Base-by-base conservation (phyloP, 2,113 vertebrate species). In the Leptocoma aspasia region DNA sequence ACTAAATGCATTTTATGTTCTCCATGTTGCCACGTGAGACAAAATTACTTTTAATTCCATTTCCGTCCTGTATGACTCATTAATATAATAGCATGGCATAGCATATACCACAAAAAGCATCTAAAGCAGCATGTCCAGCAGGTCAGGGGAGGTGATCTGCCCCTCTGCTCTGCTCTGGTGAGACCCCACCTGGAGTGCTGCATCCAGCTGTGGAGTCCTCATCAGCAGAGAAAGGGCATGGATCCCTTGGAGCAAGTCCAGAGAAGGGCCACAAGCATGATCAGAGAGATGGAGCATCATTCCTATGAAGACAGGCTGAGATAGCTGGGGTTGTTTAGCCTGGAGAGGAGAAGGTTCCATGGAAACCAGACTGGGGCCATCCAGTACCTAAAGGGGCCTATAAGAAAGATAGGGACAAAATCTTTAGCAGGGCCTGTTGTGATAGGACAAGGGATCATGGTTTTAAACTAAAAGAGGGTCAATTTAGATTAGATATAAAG, bases 41-140 rank as follows among this genome's bases (percentile, higher is more conserved):
- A 91, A 78, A 96, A 95, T 93, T 95, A 79, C 23, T 93, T 94
- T 66, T 86, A 89, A 93, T 96, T 91, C 53, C 9, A 53, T 96
- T 97, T 97, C 88, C 79, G 88, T 73, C 82, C 68, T 92, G 50
- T 57, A 42, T 97, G 94, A 97, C 56, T 96, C 77, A 94, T 86
- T 90, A 83, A 82, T 90, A n/a, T 9, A 39, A 28, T 61, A 39
- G 52, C 52, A 39, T 59, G 63, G 59, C 49, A 33, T 63, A 63
- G 56, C 22, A 47, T 63, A 68, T 80, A 68, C 37, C 31, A 20
- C 69, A 52, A 66, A 80, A 82, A 60, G 15, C 39, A 61, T 54
- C 70, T 45, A 76, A 47, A 61, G 17, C 54, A 68, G 24, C 10
- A 1, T 60, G 61, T 50, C n/a, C 70, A 61, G 47, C 47, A n/a